Evolutionary conservation across 2,888 invertebrate genomes (phyloP).

Genomic region (Lutraria lutraria): DNA sequence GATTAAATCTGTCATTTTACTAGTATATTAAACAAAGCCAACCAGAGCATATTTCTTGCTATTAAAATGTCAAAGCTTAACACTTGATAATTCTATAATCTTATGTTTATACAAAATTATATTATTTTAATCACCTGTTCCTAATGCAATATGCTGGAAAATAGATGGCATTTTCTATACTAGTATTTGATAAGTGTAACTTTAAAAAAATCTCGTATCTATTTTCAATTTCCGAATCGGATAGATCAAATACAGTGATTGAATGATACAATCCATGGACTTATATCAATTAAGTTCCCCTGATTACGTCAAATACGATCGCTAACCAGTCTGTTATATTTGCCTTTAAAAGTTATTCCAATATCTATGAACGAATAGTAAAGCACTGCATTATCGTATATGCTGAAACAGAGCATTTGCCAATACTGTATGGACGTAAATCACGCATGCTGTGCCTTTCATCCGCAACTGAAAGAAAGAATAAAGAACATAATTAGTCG

Average conservation of each 20-base stretch:
- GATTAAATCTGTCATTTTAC: background rate
- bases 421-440: background rate
- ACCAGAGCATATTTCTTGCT: background rate
- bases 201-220: background rate
- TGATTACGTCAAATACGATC: background rate
- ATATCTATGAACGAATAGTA: background rate
- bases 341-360: constrained; percentile 3
- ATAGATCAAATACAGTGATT: background rate
- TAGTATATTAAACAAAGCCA: no score
- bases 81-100: background rate
- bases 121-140: no score
- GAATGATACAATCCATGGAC: background rate
- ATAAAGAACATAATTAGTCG: constrained; percentile 7
- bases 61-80: background rate
- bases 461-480: background rate
- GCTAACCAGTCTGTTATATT: background rate
- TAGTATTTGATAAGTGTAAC: no score
- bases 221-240: background rate
- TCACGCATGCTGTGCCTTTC: constrained; percentile 11
- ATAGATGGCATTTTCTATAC: no score
- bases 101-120: no score
- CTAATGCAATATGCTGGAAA: no score
- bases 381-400: background rate
- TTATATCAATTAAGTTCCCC: background rate
- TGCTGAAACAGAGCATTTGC: background rate